Percentiles rank a stretch among this genome's conserved stretches.
phyloP scores from a whole-genome alignment of 2,888 invertebrate species.

The Cyclophora albipunctata region DNA sequence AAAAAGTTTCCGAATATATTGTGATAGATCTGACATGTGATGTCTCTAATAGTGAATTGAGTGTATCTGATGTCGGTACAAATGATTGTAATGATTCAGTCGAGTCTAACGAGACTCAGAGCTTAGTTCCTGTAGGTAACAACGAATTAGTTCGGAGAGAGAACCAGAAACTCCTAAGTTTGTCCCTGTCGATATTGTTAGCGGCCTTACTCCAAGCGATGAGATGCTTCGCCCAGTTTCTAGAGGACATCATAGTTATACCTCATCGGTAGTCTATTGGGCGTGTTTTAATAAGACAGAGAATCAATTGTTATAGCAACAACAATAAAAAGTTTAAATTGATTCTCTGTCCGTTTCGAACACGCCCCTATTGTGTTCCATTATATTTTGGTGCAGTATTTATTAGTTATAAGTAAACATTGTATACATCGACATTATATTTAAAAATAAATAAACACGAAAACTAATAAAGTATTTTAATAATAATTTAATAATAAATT shows the following conservation, averaged over 20 bases:
- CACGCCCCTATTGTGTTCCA: slow-evolving; percentile 38
- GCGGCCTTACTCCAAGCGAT: slow-evolving; percentile 78
- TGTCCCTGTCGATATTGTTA: slow-evolving; percentile 76
- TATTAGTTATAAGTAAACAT: slow-evolving; percentile 42
- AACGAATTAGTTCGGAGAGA: slow-evolving; percentile 62
- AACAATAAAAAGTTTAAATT: neutral
- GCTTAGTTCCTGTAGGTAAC: slow-evolving; percentile 63
- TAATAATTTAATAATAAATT: slow-evolving; percentile 74
- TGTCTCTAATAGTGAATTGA: slow-evolving; percentile 40
- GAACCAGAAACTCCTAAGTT: slow-evolving; percentile 72
- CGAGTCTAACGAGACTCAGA: slow-evolving; percentile 32
- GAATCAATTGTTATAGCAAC: neutral
- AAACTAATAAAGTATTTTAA: slow-evolving; percentile 14
- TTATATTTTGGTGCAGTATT: slow-evolving; percentile 61
- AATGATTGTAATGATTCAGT: slow-evolving; percentile 51
- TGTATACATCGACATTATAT: slow-evolving; percentile 43
- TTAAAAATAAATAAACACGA: slow-evolving; percentile 34
- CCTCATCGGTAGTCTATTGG: slow-evolving; percentile 56
- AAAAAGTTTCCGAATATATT: slow-evolving; percentile 47
- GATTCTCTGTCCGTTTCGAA: slow-evolving; percentile 7
- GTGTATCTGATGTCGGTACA: slow-evolving; percentile 39
- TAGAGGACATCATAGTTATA: slow-evolving; percentile 75
- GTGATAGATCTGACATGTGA: slow-evolving; percentile 67
- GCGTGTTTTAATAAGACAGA: slow-evolving; percentile 9
- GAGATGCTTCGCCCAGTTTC: slow-evolving; percentile 77